These are phyloP conservation scores for Tragulus kanchil DNA, from an alignment of 2,113 vertebrate species.

Conservation along the genomic window DNA sequence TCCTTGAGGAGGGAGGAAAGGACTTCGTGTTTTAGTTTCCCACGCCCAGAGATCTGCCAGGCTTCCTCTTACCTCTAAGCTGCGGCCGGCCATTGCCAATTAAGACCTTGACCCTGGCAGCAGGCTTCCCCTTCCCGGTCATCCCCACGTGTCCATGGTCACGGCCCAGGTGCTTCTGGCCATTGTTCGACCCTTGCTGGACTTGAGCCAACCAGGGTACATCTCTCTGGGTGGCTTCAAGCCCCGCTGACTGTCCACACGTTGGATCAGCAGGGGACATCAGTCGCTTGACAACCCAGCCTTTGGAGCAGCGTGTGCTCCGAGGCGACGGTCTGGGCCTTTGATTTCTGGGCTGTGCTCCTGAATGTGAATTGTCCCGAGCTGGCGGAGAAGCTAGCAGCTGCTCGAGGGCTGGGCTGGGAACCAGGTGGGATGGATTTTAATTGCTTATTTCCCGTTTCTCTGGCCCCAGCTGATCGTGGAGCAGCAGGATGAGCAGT, in stretches of 20 bases:
- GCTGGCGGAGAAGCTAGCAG: slow-evolving; percentile 18
- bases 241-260: slow-evolving; percentile 60
- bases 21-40: neutral
- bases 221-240: slow-evolving; percentile 60
- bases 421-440: slow-evolving; percentile 60
- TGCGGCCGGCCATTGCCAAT: neutral
- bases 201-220: slow-evolving; percentile 35
- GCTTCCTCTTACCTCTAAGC: neutral
- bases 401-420: slow-evolving; percentile 57
- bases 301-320: slow-evolving; percentile 64
- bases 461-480: slow-evolving; percentile 92
- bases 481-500: slow-evolving; percentile 97
- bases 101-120: slow-evolving; percentile 41
- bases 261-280: slow-evolving; percentile 57
- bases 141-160: neutral
- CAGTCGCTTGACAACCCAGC: slow-evolving; percentile 49
- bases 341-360: slow-evolving; percentile 76
- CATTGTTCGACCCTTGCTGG: slow-evolving; percentile 29
- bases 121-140: slow-evolving; percentile 7
- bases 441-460: slow-evolving; percentile 77
- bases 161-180: neutral
- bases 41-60: neutral
- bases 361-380: slow-evolving; percentile 73
- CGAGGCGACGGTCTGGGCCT: slow-evolving; percentile 55
- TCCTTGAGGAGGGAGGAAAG: slow-evolving; percentile 15